Evolutionary conservation across 1,140 invertebrate genomes (phyloP), one percentile per base, ranked within the genome.

Genomic region (Macrobrachium rosenbergii): DNA sequence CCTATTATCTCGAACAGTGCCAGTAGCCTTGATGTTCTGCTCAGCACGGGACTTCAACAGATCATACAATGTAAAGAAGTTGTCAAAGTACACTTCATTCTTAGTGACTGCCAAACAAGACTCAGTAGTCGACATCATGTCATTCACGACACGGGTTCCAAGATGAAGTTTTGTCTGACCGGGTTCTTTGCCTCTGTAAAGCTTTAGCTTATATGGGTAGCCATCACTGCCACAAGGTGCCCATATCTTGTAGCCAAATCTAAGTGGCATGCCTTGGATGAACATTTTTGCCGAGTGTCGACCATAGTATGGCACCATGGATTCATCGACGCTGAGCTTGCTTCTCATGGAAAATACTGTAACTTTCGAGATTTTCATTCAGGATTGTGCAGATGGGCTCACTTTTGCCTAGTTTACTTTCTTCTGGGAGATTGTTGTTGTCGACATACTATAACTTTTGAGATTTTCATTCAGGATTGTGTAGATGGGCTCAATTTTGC

Each of bases 261-360:
- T 6, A 67, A 67, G 10, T 67, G 23, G 63, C 16, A 8, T 5
- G 23, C 63, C 23, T n/a, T 0, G 10, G 63, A 67, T 67, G 63
- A 67, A 67, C 63, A 67, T 67, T 67, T 67, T 67, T 67, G 63
- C 23, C 63, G 16, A 67, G 19, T 67, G 45, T 5, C 63, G 63
- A n/a, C 63, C 63, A 67, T 67, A 67, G 16, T 67, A 67, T 67
- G 64, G 12, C 6, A 69, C 64, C 64, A 69, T n/a, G 2, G 11
- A 69, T 69, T 69, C 64, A 69, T 21, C 64, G 10, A 16, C 8
- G 28, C 0, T 10, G 11, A 69, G n/a, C n/a, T n/a, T n/a, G 12
- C 1, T 16, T 21, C 8, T 64, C 5, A 64, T 64, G 63, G 12
- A 64, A 64, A 64, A 19, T 64, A 19, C 64, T 17, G 28, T 17